phyloP scores from a whole-genome alignment of 2,888 invertebrate species.

The Eupithecia insigniata region DNA sequence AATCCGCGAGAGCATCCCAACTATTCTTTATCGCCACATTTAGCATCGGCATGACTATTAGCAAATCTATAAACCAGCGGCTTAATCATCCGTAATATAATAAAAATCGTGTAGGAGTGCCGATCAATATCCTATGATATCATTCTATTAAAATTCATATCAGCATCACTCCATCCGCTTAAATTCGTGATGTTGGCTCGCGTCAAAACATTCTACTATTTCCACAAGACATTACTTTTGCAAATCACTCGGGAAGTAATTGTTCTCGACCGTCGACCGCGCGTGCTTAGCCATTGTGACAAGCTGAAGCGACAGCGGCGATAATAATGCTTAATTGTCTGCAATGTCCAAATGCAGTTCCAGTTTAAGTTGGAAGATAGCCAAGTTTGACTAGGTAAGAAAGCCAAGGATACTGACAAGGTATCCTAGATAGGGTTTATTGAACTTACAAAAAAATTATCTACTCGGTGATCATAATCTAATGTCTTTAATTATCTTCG shows the following conservation, averaged over 20 bases:
- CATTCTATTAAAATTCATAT: slow-evolving; percentile 37
- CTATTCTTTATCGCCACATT: slow-evolving; percentile 15
- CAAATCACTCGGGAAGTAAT: slow-evolving; percentile 37
- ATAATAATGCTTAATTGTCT: background rate
- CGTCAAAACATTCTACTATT: slow-evolving; percentile 32
- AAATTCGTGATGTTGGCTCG: slow-evolving; percentile 34
- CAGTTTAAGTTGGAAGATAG: slow-evolving; percentile 4
- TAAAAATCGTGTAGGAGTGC: slow-evolving; percentile 27
- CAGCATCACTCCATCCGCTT: slow-evolving; percentile 28
- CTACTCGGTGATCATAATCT: background rate
- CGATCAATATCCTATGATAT: slow-evolving; percentile 34
- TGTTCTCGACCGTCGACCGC: slow-evolving; percentile 38
- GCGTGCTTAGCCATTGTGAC: slow-evolving; percentile 18
- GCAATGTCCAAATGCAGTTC: background rate
- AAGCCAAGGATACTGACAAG: slow-evolving; percentile 3
- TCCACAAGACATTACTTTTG: slow-evolving; percentile 36
- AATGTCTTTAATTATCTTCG: background rate
- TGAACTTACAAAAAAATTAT: background rate
- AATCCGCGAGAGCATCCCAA: slow-evolving; percentile 4
- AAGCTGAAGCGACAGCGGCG: slow-evolving; percentile 8
- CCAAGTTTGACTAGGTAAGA: slow-evolving; percentile 1
- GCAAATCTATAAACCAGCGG: slow-evolving; percentile 16
- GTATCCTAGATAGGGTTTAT: background rate
- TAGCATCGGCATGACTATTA: slow-evolving; percentile 9
- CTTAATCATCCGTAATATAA: slow-evolving; percentile 24